Percentiles rank a stretch among this genome's conserved stretches.
Conservation (phyloP, 2,797 vertebrate genomes). For the Pristis pectinata region DNA sequence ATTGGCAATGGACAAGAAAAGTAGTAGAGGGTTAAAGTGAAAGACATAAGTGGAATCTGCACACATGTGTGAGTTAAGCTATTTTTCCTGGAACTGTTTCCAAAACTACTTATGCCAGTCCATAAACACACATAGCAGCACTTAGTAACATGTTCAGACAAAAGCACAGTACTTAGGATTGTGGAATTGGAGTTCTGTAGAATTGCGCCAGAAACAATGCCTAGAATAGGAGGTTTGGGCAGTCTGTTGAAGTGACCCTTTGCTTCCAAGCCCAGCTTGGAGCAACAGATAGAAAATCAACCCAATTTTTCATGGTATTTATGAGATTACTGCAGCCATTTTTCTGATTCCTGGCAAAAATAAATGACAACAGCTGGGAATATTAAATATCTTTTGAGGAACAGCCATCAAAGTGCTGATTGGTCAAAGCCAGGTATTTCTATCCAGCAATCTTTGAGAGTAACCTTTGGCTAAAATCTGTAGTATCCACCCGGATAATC, state of each 20-base stretch:
- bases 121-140: background rate
- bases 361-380: background rate
- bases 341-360: background rate
- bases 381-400: background rate
- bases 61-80: background rate
- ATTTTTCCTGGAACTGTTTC: constrained; percentile 22
- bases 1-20: background rate
- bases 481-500: background rate
- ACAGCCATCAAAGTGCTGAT: background rate
- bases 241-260: background rate
- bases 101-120: background rate
- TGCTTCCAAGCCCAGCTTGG: background rate
- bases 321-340: background rate
- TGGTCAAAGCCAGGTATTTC: background rate
- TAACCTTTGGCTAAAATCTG: background rate
- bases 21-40: constrained; percentile 15
- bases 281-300: background rate
- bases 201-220: background rate
- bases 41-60: background rate
- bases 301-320: background rate
- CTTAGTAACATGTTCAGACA: background rate
- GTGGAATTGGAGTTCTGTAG: background rate
- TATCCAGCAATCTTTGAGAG: background rate
- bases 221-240: background rate
- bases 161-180: background rate